A percentile compares a stretch with the other conserved stretches of the same genome.
Conservation (phyloP, 37 sponge, comb jelly and placozoan species). For the Halichondria panicea region DNA sequence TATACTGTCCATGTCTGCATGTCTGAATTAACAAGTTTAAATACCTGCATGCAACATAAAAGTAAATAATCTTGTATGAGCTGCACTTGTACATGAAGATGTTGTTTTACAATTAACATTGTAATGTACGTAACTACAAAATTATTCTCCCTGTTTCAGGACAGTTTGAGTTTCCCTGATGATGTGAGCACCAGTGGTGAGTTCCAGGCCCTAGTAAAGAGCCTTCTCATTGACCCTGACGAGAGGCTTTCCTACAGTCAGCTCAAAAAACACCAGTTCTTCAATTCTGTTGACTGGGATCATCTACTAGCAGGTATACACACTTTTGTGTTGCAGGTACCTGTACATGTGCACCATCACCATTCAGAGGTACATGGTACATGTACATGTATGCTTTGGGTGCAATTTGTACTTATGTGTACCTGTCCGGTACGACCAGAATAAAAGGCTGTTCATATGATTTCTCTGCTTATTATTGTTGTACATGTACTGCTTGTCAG, state of each 20-base stretch:
- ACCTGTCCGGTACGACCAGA: neutral
- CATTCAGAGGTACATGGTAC: neutral
- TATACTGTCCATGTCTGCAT: neutral
- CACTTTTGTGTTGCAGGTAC: conserved; percentile 5
- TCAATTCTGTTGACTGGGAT: conserved; percentile 64
- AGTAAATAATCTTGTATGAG: too few relatives aligned
- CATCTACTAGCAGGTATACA: too few relatives aligned
- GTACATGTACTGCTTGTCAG: neutral
- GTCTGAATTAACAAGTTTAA: too few relatives aligned
- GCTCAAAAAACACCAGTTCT: conserved; percentile 77
- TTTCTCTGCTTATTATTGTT: neutral
- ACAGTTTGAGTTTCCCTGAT: conserved; percentile 71
- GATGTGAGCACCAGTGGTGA: conserved; percentile 45
- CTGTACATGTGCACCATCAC: conserved; percentile 1
- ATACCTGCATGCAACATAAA: too few relatives aligned
- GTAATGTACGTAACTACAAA: too few relatives aligned
- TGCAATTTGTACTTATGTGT: too few relatives aligned
- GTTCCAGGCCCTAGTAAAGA: conserved; percentile 52
- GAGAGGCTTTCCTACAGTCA: conserved; percentile 50
- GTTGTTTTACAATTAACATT: too few relatives aligned
- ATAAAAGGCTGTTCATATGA: neutral
- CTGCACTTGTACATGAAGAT: too few relatives aligned
- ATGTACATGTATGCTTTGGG: conserved; percentile 2
- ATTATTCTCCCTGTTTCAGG: conserved; percentile 21
- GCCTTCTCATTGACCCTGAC: conserved; percentile 47